Conservation (phyloP, 2,888 invertebrate species). For the Phoronis australis region DNA sequence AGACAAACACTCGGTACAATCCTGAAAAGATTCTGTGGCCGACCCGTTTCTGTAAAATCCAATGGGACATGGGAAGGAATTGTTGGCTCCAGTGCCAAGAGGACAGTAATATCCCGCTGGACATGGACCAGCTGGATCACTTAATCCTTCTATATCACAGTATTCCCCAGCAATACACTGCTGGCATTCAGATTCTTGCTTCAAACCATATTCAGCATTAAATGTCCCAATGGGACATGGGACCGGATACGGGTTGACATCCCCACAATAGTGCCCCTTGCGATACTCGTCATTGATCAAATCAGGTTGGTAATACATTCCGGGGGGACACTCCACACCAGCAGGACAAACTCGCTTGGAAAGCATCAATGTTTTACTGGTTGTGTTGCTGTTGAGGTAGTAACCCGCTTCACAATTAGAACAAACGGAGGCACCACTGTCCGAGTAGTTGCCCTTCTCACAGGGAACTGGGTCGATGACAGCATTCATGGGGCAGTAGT, state of each 20-base stretch:
- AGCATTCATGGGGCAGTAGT: slow-evolving; percentile 37
- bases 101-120: slow-evolving; percentile 50
- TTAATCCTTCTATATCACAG: slow-evolving; percentile 37
- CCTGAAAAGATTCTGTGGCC: slow-evolving; percentile 44
- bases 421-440: slow-evolving; percentile 31
- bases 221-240: slow-evolving; percentile 47
- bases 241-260: slow-evolving; percentile 41
- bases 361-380: slow-evolving; percentile 29
- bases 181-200: slow-evolving; percentile 40
- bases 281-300: slow-evolving; percentile 32
- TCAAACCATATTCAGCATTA: slow-evolving; percentile 31
- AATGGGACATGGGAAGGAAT: slow-evolving; percentile 40
- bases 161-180: slow-evolving; percentile 43
- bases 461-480: slow-evolving; percentile 34
- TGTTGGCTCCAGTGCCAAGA: slow-evolving; percentile 31
- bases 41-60: slow-evolving; percentile 47
- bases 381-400: slow-evolving; percentile 42
- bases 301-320: slow-evolving; percentile 37
- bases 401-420: slow-evolving; percentile 35
- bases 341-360: slow-evolving; percentile 32
- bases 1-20: slow-evolving; percentile 46
- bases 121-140: slow-evolving; percentile 33
- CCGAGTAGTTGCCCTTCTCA: slow-evolving; percentile 45
- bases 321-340: slow-evolving; percentile 42
- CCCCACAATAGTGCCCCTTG: slow-evolving; percentile 47